Evolutionary conservation across 2,888 invertebrate species (phyloP), one percentile per base, ranked within the genome.

Genomic region (Melanostoma mellinum): DNA sequence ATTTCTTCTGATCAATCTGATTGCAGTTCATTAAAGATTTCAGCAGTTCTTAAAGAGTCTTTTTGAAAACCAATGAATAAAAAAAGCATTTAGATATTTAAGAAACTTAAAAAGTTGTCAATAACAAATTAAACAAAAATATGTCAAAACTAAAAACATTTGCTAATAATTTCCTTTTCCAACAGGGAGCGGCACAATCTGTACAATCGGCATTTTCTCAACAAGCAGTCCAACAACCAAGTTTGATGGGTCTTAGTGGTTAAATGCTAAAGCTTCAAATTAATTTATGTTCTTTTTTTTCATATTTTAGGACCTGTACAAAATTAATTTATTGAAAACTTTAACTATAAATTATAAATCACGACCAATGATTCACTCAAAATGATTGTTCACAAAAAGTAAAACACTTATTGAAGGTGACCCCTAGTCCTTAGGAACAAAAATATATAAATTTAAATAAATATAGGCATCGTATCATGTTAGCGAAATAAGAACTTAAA

Each of bases 151-250:
- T 42, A 42, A 42, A 9, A 42, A 9, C 42, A 5, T 42, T n/a
- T 6, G 9, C 6, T 35, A 44, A n/a, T 61, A 9, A 1, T 50
- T 73, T 50, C 30, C 77, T 79, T 86, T 65, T n/a, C 87, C 92
- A 93, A 61, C 93, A 95, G 95, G 95, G 95, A 87, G 95, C 95
- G 86, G 94, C 95, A 32, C 93, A 94, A 87, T 94, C 94, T 32
- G 93, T 95, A 86, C 95, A 95, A 90, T 93, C 92, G 76, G 93
- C 95, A 85, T 93, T 95, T 79, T 92, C 92, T 78, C 92, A 93
- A 3, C 93, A 93, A 44, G 72, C 85, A 55, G 38, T 86, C 5
- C 77, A 63, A 20, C 85, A 85, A 56, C 71, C 75, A 5, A 76
- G 56, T 63, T 63, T 82, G 46, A 10, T 58, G 8, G 68, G 73